Conservation (phyloP, 2,797 vertebrate species). For the Lepilemur septentrionalis region DNA sequence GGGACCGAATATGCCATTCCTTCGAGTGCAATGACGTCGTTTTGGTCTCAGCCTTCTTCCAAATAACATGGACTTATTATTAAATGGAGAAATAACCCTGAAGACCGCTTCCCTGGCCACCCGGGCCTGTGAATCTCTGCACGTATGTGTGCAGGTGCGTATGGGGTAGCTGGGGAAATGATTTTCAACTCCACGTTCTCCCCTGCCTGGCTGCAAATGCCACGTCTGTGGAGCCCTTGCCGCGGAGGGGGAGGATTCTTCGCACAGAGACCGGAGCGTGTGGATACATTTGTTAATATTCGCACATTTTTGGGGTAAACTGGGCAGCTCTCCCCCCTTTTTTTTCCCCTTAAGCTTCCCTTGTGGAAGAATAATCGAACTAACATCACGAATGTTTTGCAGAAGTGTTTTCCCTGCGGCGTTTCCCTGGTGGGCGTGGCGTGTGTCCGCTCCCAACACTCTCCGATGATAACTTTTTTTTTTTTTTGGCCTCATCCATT, state of each 20-base stretch:
- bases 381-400: rapidly evolving
- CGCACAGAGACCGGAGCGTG: rapidly evolving
- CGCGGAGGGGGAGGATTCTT: neutral
- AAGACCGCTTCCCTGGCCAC: rapidly evolving
- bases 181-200: rapidly evolving
- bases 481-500: too few species aligned
- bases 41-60: neutral
- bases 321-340: neutral
- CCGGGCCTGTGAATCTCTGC: too few species aligned
- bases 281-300: rapidly evolving
- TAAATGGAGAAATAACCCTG: rapidly evolving
- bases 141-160: rapidly evolving
- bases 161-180: neutral
- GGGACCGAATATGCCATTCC: too few species aligned
- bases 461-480: rapidly evolving
- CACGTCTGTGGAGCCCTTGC: too few species aligned
- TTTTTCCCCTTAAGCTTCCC: neutral
- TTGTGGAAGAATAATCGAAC: neutral
- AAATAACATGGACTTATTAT: rapidly evolving
- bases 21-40: neutral
- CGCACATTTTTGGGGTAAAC: too few species aligned
- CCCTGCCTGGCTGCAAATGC: neutral
- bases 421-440: rapidly evolving
- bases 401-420: rapidly evolving
- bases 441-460: rapidly evolving